These are phyloP conservation scores for Babyrousa celebensis DNA, from an alignment of 2,797 vertebrate species.

Conservation along the genomic window DNA sequence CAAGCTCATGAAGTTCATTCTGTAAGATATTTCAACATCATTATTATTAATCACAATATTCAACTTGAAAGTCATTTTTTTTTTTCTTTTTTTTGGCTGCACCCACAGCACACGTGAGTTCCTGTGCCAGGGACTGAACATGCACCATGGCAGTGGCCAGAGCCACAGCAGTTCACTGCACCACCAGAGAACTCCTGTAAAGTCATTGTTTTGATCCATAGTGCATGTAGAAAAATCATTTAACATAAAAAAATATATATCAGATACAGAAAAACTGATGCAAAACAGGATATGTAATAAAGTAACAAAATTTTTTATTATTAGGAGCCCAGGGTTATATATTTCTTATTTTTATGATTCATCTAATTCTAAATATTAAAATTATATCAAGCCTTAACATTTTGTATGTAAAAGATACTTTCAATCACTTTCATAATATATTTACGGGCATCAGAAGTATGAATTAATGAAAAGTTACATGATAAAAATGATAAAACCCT, in stretches of 20 bases:
- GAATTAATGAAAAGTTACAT: slow-evolving; percentile 38
- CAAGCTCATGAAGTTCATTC: slow-evolving; percentile 89
- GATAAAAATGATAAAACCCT: slow-evolving; percentile 44
- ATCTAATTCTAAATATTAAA: slow-evolving; percentile 69
- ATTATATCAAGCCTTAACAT: slow-evolving; percentile 24
- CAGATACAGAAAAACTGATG: slow-evolving; percentile 57
- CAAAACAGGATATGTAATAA: slow-evolving; percentile 41
- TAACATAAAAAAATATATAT: slow-evolving; percentile 77
- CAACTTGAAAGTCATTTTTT: slow-evolving; percentile 19
- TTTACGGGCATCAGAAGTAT: slow-evolving; percentile 50
- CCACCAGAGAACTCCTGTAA: background rate
- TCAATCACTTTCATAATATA: slow-evolving; percentile 53
- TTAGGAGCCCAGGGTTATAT: background rate
- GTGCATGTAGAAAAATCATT: slow-evolving; percentile 39
- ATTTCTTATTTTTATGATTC: slow-evolving; percentile 70
- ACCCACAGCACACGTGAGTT: too few relatives aligned
- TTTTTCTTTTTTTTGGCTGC: too few relatives aligned
- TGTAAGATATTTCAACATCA: slow-evolving; percentile 87
- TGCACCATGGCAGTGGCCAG: too few relatives aligned
- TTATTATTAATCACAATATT: slow-evolving; percentile 78
- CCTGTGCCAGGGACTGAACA: too few relatives aligned
- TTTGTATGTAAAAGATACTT: slow-evolving; percentile 34
- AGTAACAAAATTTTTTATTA: slow-evolving; percentile 69
- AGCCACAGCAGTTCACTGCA: too few relatives aligned
- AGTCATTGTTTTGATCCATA: slow-evolving; percentile 68